Evolutionary conservation across 2,113 vertebrate species (phyloP), one percentile per base, ranked within the genome.

Genomic region (Zapornia atra): DNA sequence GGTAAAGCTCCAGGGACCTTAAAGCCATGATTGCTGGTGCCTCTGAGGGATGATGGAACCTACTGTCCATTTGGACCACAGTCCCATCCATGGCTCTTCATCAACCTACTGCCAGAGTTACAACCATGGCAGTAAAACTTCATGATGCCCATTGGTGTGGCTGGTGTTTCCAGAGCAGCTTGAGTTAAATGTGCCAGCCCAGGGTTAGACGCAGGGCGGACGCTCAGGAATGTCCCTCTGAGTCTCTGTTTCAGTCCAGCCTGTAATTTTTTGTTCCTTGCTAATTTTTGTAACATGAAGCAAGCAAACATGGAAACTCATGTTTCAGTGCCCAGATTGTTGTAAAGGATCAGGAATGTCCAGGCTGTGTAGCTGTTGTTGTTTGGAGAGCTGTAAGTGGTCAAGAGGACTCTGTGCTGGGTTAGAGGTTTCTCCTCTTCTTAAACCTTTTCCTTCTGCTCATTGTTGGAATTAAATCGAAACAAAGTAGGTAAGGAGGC

Each of bases 301-400:
- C 82, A 82, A 93, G 63, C 50, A 90, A 92, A 93, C 57, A 78
- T 34, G 57, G 82, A 88, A 96, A 94, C 88, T 82, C 75, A 90
- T 92, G 86, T 85, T 94, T 88, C 75, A 84, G 60, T 77, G 87
- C 70, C 93, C 73, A 85, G 81, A 61, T 91, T 86, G 73, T 73
- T 92, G 87, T 87, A 92, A 91, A 91, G 93, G 85, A 89, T 85
- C 63, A 85, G 78, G 90, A 96, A 92, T 82, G 83, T 60, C 72
- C 48, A 65, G 70, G 66, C 78, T 90, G 50, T 54, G 60, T 72
- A 79, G 75, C 79, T 93, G 66, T 10, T 82, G 66, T 34, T 92
- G 48, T 85, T 82, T 53, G 40, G 88, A 94, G 29, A 36, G 59
- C 33, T 88, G 50, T 34, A 88, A 88, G 70, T 1, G 1, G 75